phyloP scores from a whole-genome alignment of 2,113 vertebrate genomes.

The Ancistrus triradiatus region DNA sequence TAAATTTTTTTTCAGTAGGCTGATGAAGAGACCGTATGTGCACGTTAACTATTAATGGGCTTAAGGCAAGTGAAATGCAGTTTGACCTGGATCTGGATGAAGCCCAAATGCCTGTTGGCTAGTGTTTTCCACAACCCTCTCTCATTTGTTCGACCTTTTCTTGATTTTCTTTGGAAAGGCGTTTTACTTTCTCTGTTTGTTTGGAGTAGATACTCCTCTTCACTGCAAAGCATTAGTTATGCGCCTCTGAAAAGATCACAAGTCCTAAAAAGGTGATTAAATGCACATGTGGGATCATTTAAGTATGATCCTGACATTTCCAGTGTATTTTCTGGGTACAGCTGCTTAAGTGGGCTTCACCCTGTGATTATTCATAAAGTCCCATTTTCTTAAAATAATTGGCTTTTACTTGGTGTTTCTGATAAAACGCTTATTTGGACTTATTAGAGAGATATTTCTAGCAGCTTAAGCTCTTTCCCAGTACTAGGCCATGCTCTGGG shows the following conservation, averaged over 20 bases:
- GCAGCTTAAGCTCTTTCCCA: not conserved
- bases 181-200: constrained; percentile 4
- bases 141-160: too few relatives aligned
- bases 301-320: constrained; percentile 24
- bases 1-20: too few relatives aligned
- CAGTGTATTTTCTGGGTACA: constrained; percentile 15
- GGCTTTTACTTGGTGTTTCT: not conserved
- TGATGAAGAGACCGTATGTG: too few relatives aligned
- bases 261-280: constrained; percentile 18
- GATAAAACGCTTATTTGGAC: too few relatives aligned
- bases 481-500: not conserved
- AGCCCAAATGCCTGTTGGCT: too few relatives aligned
- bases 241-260: constrained; percentile 24
- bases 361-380: too few relatives aligned
- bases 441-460: constrained; percentile 1
- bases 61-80: too few relatives aligned
- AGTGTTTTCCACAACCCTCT: too few relatives aligned
- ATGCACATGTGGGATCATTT: constrained; percentile 37
- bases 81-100: too few relatives aligned
- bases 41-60: too few relatives aligned
- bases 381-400: constrained; percentile 1
- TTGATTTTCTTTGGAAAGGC: constrained; percentile 17
- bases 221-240: constrained; percentile 13
- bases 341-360: constrained; percentile 5
- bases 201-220: constrained; percentile 13